Evolutionary conservation across 2,113 vertebrate species (phyloP), one percentile per base, ranked within the genome.

Genomic region (Anolis carolinensis): DNA sequence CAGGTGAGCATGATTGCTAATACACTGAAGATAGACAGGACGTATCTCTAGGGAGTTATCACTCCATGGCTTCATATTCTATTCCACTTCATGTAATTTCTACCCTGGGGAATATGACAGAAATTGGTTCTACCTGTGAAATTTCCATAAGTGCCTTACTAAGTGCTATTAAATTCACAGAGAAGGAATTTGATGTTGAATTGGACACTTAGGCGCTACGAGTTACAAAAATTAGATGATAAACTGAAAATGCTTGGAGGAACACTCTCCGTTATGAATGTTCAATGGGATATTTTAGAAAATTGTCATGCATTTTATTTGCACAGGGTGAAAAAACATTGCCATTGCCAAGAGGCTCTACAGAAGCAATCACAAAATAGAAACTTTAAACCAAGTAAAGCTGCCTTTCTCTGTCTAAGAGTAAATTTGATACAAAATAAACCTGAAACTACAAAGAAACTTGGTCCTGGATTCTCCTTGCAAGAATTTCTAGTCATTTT

Each of bases 131-230:
- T 92, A 88, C 77, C 86, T 85, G 23, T 88, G 92, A 93, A 92
- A 93, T 94, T 93, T 94, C 90, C 85, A 9, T 93, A 94, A 94
- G 89, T 92, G 90, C 55, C 77, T 86, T 88, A 90, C 83, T 91
- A 92, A 93, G 89, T 91, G 92, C 89, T 94, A 92, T 95, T 93
- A 95, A 93, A 91, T 70, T 21, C 81, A 89, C 82, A 81, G 90
- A 92, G 92, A 85, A 89, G 88, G 92, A 93, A 92, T 92, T 93
- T 90, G 81, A 92, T 86, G 88, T 88, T 90, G 91, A 94, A 95
- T 94, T 88, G 90, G 77, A 90, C 85, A 88, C 87, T 93, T 89
- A 89, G 32, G 72, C 79, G 68, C 89, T 75, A 84, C 0, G 0
- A 92, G 90, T 91, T 82, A 32, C 30, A 32, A 79, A 80, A 92